Conservation (phyloP, 2,113 vertebrate species). For the Lonchura striata region DNA sequence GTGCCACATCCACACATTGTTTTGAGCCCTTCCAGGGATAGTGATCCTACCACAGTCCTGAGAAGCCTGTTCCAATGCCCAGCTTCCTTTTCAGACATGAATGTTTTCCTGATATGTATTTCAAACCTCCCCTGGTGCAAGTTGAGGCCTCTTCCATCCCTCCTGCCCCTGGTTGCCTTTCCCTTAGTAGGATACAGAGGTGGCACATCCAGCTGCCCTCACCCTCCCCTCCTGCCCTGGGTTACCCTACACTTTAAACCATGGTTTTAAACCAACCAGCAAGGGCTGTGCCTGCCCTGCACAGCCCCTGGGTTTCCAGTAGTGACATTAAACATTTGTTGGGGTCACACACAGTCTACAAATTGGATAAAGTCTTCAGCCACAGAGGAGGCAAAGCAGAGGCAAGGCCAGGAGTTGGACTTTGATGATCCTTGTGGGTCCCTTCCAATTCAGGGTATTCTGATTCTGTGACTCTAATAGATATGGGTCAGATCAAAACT, state of each 20-base stretch:
- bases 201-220: neutral
- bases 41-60: neutral
- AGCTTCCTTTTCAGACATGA: neutral
- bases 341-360: fast-evolving
- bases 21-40: neutral
- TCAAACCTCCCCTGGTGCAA: neutral
- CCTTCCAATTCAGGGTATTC: neutral
- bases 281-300: neutral
- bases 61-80: neutral
- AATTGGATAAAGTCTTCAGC: neutral
- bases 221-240: fast-evolving
- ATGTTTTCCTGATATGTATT: neutral
- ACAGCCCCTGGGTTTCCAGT: neutral
- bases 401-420: neutral
- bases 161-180: neutral
- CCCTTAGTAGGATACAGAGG: neutral
- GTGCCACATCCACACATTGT: neutral
- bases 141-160: neutral
- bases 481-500: neutral
- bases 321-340: fast-evolving
- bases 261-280: neutral
- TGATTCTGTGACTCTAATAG: neutral
- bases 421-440: neutral
- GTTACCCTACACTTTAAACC: fast-evolving
- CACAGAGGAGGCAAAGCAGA: neutral